Evolutionary conservation across 2,797 vertebrate species (phyloP).

Genomic region (Brachyrhaphis roseni): DNA sequence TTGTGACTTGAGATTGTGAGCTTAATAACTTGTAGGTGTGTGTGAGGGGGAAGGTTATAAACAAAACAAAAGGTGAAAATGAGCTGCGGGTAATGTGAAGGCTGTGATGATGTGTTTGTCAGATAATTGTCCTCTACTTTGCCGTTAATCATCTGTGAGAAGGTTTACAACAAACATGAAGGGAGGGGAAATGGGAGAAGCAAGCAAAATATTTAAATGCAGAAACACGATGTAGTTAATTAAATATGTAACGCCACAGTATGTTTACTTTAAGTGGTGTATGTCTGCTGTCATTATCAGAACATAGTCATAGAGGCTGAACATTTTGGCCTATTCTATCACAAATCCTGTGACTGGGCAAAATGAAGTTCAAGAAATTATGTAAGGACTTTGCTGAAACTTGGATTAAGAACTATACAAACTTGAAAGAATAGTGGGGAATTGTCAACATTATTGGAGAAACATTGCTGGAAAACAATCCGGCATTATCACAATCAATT

Average conservation of each 20-base stretch:
- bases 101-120: background rate
- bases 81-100: background rate
- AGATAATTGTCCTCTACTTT: background rate
- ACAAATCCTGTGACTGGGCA: background rate
- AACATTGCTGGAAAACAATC: no score
- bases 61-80: background rate
- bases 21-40: background rate
- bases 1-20: background rate
- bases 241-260: background rate
- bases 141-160: background rate
- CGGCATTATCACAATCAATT: no score
- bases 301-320: no score
- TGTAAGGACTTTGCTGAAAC: background rate
- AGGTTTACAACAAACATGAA: background rate
- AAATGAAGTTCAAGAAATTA: background rate
- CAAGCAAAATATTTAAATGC: background rate
- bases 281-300: background rate
- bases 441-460: no score
- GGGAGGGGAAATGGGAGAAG: no score
- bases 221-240: background rate
- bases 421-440: background rate
- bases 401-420: background rate
- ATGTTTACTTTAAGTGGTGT: background rate
- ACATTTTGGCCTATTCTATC: background rate
- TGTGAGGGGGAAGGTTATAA: no score